phyloP scores from a whole-genome alignment of 2,113 vertebrate genomes.

The Xenotilapia caudafasciata region DNA sequence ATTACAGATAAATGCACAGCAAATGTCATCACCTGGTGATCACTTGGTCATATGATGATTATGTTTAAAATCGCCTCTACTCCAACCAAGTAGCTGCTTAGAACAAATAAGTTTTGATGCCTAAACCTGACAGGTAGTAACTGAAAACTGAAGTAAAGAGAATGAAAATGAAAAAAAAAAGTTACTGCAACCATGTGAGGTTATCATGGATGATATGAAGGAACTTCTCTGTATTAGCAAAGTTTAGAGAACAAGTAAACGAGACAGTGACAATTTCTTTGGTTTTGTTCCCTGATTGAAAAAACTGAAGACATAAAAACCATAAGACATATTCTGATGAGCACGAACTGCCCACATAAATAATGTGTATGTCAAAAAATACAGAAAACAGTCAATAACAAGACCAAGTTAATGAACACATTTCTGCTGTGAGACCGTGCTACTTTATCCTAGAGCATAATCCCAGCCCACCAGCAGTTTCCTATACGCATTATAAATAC shows the following conservation, averaged over 20 bases:
- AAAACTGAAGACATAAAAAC: rapidly evolving
- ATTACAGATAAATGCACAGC: not conserved
- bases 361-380: not conserved
- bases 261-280: not conserved
- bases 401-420: not conserved
- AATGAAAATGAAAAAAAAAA: not conserved
- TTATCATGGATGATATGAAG: not conserved
- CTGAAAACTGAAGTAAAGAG: not conserved
- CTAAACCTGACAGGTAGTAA: not conserved
- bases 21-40: not conserved
- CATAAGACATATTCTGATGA: not conserved
- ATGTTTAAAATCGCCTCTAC: not conserved
- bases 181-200: not conserved
- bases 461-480: not conserved
- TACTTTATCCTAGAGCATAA: not conserved
- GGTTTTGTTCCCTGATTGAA: not conserved
- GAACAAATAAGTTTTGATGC: not conserved
- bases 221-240: not conserved
- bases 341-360: not conserved
- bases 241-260: not conserved
- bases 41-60: not conserved
- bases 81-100: not conserved
- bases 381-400: not conserved
- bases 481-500: not conserved
- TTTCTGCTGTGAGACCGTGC: not conserved